Percentiles rank a stretch among this genome's conserved stretches.
Conservation (phyloP, 2,888 invertebrate genomes). For the Nasonovia ribisnigri region DNA sequence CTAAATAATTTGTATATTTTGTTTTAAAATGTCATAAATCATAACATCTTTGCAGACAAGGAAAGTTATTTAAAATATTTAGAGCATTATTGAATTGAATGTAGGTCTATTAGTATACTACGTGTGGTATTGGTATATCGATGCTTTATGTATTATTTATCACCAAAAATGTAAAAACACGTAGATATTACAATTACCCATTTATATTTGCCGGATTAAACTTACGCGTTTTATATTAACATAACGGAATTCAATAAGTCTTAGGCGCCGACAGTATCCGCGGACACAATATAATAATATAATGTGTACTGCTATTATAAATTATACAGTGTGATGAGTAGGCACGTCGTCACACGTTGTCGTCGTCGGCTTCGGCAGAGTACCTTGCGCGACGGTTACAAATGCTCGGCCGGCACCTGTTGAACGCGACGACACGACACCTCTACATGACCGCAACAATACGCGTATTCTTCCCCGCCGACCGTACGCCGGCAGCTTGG, state of each 20-base stretch:
- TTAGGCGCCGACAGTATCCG: neutral
- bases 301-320: neutral
- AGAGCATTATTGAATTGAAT: neutral
- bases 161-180: neutral
- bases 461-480: neutral
- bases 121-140: too few species aligned
- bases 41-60: too few species aligned
- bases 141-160: neutral
- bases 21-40: neutral
- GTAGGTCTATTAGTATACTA: too few species aligned
- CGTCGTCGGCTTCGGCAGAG: neutral
- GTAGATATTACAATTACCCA: neutral
- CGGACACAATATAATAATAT: neutral
- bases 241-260: neutral
- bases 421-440: slow-evolving; percentile 12
- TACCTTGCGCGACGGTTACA: neutral
- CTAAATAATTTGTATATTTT: neutral
- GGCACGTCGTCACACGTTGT: neutral
- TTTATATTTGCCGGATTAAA: neutral
- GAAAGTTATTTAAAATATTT: neutral
- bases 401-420: neutral
- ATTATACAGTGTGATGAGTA: neutral
- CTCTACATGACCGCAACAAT: neutral
- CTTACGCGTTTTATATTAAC: neutral
- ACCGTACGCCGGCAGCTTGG: neutral